Base-by-base conservation (phyloP, 2,888 invertebrate genomes). In the Cartodere bifasciata region DNA sequence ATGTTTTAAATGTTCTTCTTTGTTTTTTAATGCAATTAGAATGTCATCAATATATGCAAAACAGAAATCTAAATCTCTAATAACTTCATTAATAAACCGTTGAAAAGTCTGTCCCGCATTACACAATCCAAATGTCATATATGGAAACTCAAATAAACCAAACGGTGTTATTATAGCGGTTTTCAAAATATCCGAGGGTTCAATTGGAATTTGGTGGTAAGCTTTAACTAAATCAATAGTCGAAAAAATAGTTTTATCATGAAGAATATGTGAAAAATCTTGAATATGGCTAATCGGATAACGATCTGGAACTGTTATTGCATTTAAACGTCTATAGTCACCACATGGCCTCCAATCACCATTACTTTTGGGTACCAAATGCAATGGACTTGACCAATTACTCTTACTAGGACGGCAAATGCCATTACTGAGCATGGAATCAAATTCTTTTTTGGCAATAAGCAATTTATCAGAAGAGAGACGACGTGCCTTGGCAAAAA, bases 241-340 rank as follows among this genome's bases (percentile, higher is more conserved):
- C 2, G 43, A 42, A 30, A 50, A 53, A 3, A 50, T 31, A 4
- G 14, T 39, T 15, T 43, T 45, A 4, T 47, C 48, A 9, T 31
- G 11, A 0, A 58, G 36, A 4, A 28, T 11, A 6, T 47, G 41
- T 1, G 45, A 12, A 32, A 54, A 50, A 34, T 55, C 52, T 7
- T 52, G 45, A 9, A 58, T 45, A 32, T 52, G 48, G 4, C 49
- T 43, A 3, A 52, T 35, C 1, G 56, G 54, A 63, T 62, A 34
- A 62, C 61, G 4, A 53, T 57, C 40, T 51, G 56, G 52, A 62
- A 64, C 48, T 63, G 65, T 51, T 52, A 55, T 38, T 1, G 44
- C 45, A 26, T 56, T 58, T 1, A 58, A 35, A 2, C 11, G 10
- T 0, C 57, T 32, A 31, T 52, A 59, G 24, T 60, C 55, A 0